Percentiles rank a stretch among this genome's conserved stretches.
phyloP scores from a whole-genome alignment of 2,888 invertebrate genomes.

The Aspidiotus rigidus region DNA sequence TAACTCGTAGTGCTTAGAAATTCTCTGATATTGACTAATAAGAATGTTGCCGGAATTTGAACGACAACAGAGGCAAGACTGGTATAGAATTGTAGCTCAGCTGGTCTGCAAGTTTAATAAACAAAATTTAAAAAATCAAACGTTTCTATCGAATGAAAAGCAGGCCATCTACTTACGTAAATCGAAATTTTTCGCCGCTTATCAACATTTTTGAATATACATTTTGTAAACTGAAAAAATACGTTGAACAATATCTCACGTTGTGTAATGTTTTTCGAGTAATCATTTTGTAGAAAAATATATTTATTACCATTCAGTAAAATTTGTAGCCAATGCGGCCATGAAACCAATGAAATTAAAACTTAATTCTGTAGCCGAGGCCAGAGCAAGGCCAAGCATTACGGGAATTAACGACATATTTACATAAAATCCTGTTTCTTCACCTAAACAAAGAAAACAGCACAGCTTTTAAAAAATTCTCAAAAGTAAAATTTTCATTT shows the following conservation, averaged over 20 bases:
- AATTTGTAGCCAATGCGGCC: slow-evolving; percentile 66
- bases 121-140: slow-evolving; percentile 5
- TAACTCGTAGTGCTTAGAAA: slow-evolving; percentile 44
- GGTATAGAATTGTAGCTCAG: slow-evolving; percentile 69
- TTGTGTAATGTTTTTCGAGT: slow-evolving; percentile 67
- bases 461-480: not conserved
- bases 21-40: slow-evolving; percentile 54
- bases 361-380: slow-evolving; percentile 67
- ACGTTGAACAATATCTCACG: slow-evolving; percentile 39
- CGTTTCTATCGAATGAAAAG: slow-evolving; percentile 1
- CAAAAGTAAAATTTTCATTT: no score
- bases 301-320: slow-evolving; percentile 55
- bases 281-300: slow-evolving; percentile 63
- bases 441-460: slow-evolving; percentile 45
- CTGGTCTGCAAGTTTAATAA: slow-evolving; percentile 50
- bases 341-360: slow-evolving; percentile 63
- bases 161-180: slow-evolving; percentile 53
- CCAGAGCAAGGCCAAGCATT: slow-evolving; percentile 65
- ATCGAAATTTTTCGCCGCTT: slow-evolving; percentile 62
- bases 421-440: slow-evolving; percentile 57
- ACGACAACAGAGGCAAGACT: slow-evolving; percentile 62
- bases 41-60: slow-evolving; percentile 59
- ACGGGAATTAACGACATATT: slow-evolving; percentile 65
- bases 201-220: slow-evolving; percentile 69
- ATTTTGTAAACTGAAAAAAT: slow-evolving; percentile 56